Conservation (phyloP, 2,797 vertebrate genomes). For the Acanthurus tractus region DNA sequence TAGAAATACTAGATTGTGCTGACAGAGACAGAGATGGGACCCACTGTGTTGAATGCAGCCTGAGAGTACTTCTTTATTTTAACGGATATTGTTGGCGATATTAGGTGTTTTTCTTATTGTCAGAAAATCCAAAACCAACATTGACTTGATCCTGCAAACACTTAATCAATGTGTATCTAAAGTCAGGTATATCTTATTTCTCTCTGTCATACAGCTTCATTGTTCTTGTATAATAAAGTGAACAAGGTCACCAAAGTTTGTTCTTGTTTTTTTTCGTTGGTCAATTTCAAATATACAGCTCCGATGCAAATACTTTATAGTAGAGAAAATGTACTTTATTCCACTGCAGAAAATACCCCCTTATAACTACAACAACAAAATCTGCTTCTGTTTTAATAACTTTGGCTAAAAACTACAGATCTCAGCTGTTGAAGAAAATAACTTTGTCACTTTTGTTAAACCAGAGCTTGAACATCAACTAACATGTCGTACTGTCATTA, state of each 20-base stretch:
- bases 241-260: not conserved
- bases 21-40: slow-evolving; percentile 34
- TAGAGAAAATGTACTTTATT: not conserved
- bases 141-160: not conserved
- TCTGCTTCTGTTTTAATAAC: no score
- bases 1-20: slow-evolving; percentile 41
- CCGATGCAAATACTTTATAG: not conserved
- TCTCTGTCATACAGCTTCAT: not conserved
- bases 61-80: slow-evolving; percentile 1
- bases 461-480: not conserved
- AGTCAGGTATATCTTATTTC: not conserved
- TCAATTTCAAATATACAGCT: not conserved
- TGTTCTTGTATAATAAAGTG: not conserved
- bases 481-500: not conserved
- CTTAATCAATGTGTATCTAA: not conserved
- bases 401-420: not conserved
- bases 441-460: not conserved
- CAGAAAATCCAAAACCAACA: slow-evolving; percentile 26
- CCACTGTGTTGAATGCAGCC: slow-evolving; percentile 5
- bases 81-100: not conserved
- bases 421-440: not conserved
- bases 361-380: not conserved
- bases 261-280: not conserved
- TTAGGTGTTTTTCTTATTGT: not conserved
- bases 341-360: not conserved